A percentile compares a stretch with the other conserved stretches of the same genome.
Conservation (phyloP, 2,888 invertebrate genomes). For the Cheilosia urbana region DNA sequence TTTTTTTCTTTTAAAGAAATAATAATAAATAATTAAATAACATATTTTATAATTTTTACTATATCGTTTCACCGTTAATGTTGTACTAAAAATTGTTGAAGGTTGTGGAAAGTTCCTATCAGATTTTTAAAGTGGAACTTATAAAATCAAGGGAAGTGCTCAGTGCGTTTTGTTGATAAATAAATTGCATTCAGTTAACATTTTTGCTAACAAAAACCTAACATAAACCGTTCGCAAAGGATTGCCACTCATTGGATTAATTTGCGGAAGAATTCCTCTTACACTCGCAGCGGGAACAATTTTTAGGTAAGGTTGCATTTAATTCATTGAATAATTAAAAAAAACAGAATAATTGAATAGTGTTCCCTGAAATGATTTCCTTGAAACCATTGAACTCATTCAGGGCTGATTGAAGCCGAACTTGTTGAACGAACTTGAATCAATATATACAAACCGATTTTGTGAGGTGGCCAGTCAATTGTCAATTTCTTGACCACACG, state of each 20-base stretch:
- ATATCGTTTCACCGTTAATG: neutral
- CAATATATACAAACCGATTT: conserved; percentile 7
- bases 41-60: too few relatives aligned
- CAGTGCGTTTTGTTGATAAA: neutral
- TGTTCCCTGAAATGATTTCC: neutral
- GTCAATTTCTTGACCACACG: conserved; percentile 63
- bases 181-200: conserved; percentile 12
- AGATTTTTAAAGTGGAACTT: conserved; percentile 32
- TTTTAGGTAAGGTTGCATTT: conserved; percentile 48
- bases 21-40: too few relatives aligned
- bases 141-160: neutral
- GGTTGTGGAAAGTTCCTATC: neutral
- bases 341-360: neutral
- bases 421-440: conserved; percentile 63
- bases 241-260: conserved; percentile 62
- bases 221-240: conserved; percentile 3
- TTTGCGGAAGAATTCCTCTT: neutral
- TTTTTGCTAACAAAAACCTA: neutral
- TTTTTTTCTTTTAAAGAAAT: too few relatives aligned
- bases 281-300: neutral
- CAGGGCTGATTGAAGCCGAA: conserved; percentile 33
- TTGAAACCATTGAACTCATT: conserved; percentile 54
- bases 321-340: neutral
- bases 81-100: conserved; percentile 2
- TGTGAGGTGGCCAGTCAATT: conserved; percentile 35